Conservation (phyloP, 2,113 vertebrate genomes). For the Pterocles gutturalis region DNA sequence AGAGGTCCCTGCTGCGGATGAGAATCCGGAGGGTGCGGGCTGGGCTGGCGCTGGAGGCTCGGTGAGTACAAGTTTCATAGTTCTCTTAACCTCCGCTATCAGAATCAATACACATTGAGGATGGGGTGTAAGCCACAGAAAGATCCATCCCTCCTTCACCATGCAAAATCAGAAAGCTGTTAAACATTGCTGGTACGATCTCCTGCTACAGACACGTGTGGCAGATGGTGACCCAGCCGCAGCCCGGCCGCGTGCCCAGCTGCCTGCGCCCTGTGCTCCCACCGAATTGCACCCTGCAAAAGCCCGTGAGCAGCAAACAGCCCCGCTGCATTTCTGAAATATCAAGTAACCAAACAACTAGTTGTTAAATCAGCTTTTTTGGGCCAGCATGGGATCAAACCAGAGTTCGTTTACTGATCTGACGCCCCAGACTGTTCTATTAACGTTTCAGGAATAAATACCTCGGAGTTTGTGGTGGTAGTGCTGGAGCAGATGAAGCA, state of each 20-base stretch:
- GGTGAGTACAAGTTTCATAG: not conserved
- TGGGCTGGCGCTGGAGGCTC: not conserved
- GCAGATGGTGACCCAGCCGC: not conserved
- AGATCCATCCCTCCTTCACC: not conserved
- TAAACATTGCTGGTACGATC: not conserved
- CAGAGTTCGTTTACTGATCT: conserved; percentile 15
- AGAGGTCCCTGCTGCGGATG: not conserved
- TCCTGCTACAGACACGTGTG: not conserved
- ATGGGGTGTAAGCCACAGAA: not conserved
- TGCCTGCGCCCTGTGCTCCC: not conserved
- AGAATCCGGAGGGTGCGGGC: not conserved
- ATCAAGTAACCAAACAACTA: conserved; percentile 8
- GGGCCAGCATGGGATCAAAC: conserved; percentile 19
- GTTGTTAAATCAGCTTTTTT: conserved; percentile 63
- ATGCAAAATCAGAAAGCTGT: not conserved
- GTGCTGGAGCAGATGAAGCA: conserved; percentile 67
- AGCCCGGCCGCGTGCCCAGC: too few relatives aligned
- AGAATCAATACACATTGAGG: not conserved
- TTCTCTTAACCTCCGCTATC: not conserved
- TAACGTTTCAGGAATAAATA: conserved; percentile 61
- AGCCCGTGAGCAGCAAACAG: not conserved
- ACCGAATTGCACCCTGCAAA: not conserved
- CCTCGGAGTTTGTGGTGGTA: conserved; percentile 45
- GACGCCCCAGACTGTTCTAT: conserved; percentile 31
- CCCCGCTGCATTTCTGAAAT: not conserved